phyloP scores from a whole-genome alignment of 2,888 invertebrate genomes.

The Agriopis leucophaearia region DNA sequence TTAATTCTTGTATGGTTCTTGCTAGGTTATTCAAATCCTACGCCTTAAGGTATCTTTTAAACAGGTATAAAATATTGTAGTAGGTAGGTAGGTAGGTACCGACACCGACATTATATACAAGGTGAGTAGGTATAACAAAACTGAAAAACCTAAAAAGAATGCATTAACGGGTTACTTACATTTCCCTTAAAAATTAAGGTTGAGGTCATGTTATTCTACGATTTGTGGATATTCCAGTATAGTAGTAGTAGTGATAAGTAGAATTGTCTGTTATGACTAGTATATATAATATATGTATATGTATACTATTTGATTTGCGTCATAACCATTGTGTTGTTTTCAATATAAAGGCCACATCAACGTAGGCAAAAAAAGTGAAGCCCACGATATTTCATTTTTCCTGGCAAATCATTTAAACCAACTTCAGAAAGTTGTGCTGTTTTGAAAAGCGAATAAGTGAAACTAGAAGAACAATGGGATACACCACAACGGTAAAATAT shows the following conservation, averaged over 20 bases:
- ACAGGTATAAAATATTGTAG: not conserved
- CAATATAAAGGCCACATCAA: not conserved
- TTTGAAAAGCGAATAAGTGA: constrained; percentile 10
- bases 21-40: constrained; percentile 22
- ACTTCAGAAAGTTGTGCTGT: not conserved
- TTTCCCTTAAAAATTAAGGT: not conserved
- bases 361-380: not conserved
- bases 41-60: not conserved
- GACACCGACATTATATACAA: not conserved
- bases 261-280: not conserved
- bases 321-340: constrained; percentile 3
- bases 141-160: not conserved
- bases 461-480: not conserved
- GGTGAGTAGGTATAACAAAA: not conserved
- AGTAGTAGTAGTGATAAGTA: not conserved
- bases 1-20: constrained; percentile 11
- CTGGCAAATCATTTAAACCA: not conserved
- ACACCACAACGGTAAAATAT: not conserved
- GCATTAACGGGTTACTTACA: too few relatives aligned
- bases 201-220: not conserved
- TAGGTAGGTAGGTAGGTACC: not conserved
- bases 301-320: not conserved
- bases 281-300: too few relatives aligned
- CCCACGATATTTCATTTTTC: not conserved
- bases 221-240: not conserved